phyloP scores from a whole-genome alignment of 2,797 vertebrate genomes.

The Psittacula derbiana region DNA sequence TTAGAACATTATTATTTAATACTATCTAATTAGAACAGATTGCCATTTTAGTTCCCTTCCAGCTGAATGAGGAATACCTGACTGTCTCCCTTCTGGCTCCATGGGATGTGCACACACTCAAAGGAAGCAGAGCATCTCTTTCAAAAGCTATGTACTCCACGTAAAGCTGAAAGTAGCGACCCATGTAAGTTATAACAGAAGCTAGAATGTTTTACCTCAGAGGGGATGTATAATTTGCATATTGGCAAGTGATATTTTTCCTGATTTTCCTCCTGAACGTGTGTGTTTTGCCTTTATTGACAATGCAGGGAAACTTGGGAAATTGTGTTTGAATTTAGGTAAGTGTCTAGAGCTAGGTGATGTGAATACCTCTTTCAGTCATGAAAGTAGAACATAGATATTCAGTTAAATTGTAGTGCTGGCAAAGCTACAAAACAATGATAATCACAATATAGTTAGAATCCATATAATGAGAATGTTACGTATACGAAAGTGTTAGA shows the following conservation, averaged over 20 bases:
- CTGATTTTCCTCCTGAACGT: not conserved
- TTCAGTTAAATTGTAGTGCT: not conserved
- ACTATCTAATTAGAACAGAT: slow-evolving; percentile 2
- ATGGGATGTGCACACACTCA: accelerated
- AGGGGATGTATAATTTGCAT: not conserved
- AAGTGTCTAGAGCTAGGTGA: not conserved
- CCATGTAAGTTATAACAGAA: not conserved
- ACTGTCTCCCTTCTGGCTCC: not conserved
- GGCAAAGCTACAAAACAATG: not conserved
- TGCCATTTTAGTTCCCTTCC: not conserved
- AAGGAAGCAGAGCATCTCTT: accelerated
- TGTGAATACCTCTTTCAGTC: not conserved
- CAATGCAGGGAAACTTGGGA: not conserved
- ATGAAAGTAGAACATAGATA: not conserved
- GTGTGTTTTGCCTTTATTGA: not conserved
- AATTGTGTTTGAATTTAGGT: not conserved
- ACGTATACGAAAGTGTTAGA: not conserved
- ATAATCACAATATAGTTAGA: not conserved
- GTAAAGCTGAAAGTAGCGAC: not conserved
- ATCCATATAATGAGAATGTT: not conserved
- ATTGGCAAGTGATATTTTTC: not conserved
- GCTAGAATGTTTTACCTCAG: not conserved
- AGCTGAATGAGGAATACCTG: not conserved
- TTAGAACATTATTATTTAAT: slow-evolving; percentile 34
- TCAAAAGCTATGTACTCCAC: accelerated